Base-by-base conservation (phyloP, 2,888 invertebrate genomes). In the Eurytoma californica region DNA sequence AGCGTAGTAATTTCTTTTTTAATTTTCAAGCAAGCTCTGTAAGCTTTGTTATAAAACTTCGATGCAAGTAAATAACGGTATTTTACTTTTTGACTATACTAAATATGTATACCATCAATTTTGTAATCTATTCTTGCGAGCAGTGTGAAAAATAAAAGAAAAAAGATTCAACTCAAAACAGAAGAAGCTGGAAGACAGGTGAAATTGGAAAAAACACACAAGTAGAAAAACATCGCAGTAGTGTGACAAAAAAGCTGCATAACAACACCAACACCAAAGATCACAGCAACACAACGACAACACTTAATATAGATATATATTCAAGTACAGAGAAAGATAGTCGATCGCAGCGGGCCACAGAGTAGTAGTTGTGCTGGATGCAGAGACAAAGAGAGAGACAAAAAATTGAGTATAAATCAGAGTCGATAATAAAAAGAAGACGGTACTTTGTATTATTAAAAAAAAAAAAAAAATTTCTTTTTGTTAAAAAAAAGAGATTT, bases 291-390 rank as follows among this genome's bases (percentile, higher is more conserved):
- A 55, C 53, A 70, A 74, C 30, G 58, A 79, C 39, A 79, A 79
- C 39, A 39, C 39, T 39, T 39, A 39, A 39, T 39, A 39, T 39
- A 39, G 39, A 39, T 39, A 79, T 75, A 73, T 65, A 80, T 79
- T 89, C 88, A 90, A 82, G 82, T 79, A 81, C 79, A 81, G 78
- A 83, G 77, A 84, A 81, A 82, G 79, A 83, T 65, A 82, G 79
- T 73, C 79, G 81, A 79, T 81, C 81, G 79, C 81, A 74, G 81
- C 77, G 79, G 79, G 76, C 81, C 81, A 79, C 77, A 79, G 73
- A 81, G 79, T 79, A 79, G 81, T 81, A 77, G 81, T 81, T 79
- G 77, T 81, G 81, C 79, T 81, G 79, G 66, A 79, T 79, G 74
- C 81, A 83, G 63, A 83, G 75, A 75, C 61, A 70, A 77, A 81